phyloP scores from a whole-genome alignment of 2,797 vertebrate species.

The Pogonophryne albipinna region DNA sequence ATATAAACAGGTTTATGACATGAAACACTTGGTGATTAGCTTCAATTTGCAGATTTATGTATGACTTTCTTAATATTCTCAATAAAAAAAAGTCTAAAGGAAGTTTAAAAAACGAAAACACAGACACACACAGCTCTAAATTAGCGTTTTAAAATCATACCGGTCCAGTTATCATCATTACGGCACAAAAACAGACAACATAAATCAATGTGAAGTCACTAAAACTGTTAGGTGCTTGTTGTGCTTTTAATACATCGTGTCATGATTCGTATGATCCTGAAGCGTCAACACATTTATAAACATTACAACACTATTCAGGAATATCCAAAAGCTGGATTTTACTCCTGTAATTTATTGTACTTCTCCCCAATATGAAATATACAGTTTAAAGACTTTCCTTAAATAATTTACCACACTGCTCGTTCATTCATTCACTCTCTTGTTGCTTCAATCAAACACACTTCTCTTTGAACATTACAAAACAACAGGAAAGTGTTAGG shows the following conservation, averaged over 20 bases:
- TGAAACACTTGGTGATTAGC: constrained; percentile 5
- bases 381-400: constrained; percentile 30
- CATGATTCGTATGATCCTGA: neutral
- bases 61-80: neutral
- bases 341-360: neutral
- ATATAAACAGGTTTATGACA: constrained; percentile 7
- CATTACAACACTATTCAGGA: constrained; percentile 6
- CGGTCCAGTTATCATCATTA: constrained; percentile 9
- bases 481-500: constrained; percentile 36
- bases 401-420: constrained; percentile 21
- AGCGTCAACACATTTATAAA: neutral
- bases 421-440: constrained; percentile 22
- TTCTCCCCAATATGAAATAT: neutral
- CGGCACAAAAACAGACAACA: neutral
- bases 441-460: constrained; percentile 6
- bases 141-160: neutral
- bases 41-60: constrained; percentile 5
- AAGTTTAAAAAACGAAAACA: constrained; percentile 16
- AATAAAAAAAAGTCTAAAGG: constrained; percentile 6
- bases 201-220: neutral
- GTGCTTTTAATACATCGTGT: constrained; percentile 26
- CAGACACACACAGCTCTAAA: neutral
- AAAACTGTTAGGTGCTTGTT: constrained; percentile 27
- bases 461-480: too few relatives aligned
- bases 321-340: neutral